Evolutionary conservation across 2,797 vertebrate genomes (phyloP).

Genomic region (Limosa lapponica): DNA sequence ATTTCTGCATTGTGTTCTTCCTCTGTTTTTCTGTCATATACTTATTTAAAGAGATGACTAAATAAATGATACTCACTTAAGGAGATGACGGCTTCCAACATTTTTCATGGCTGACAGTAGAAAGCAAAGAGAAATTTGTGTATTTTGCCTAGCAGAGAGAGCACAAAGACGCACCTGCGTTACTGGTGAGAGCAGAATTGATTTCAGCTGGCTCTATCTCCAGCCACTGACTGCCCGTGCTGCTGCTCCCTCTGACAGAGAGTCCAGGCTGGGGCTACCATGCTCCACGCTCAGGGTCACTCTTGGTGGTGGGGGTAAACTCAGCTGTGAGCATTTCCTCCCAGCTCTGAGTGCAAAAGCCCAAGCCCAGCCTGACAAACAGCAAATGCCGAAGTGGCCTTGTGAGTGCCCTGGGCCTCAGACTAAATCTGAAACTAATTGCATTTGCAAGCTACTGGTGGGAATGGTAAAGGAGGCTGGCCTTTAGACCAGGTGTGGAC

Average conservation of each 20-base stretch:
- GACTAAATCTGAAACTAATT: neutral
- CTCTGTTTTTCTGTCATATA: neutral
- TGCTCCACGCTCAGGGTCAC: neutral
- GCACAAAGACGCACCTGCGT: neutral
- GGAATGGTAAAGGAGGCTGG: neutral
- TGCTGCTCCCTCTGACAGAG: neutral
- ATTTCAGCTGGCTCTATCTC: neutral
- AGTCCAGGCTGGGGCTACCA: too few species aligned
- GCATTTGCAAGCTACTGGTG: neutral
- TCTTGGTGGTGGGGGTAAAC: neutral
- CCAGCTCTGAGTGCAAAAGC: neutral
- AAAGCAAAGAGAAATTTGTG: neutral
- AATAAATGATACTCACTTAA: neutral
- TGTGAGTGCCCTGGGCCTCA: neutral
- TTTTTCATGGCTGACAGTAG: neutral
- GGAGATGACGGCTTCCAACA: neutral
- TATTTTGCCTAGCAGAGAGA: neutral
- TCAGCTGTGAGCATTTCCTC: neutral
- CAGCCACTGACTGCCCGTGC: fast-evolving
- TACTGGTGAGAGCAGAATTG: neutral
- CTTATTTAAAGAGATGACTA: neutral
- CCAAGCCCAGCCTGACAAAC: neutral
- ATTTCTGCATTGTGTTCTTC: neutral
- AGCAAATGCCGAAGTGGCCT: neutral
- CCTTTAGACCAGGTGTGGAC: neutral